Percentiles rank a stretch among this genome's conserved stretches.
Conservation (phyloP, 1,140 invertebrate species). For the Magallana gigas region DNA sequence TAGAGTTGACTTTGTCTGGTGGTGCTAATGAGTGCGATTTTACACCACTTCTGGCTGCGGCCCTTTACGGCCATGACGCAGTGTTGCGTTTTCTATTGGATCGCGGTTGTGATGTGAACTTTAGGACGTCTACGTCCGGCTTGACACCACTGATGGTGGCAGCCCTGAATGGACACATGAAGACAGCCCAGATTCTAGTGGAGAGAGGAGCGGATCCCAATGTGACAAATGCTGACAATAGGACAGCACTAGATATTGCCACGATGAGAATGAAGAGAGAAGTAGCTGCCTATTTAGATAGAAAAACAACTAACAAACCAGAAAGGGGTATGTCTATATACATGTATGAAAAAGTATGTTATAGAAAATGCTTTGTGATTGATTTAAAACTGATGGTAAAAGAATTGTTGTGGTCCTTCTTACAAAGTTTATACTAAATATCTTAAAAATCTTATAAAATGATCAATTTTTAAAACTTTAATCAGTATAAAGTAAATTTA, state of each 20-base stretch:
- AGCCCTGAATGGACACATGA: slow-evolving; percentile 79
- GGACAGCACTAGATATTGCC: slow-evolving; percentile 78
- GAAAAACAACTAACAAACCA: slow-evolving; percentile 77
- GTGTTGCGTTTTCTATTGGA: slow-evolving; percentile 75
- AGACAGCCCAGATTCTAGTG: slow-evolving; percentile 77
- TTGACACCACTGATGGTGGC: slow-evolving; percentile 77
- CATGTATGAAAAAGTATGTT: too few species aligned
- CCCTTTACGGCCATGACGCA: slow-evolving; percentile 78
- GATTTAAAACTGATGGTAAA: too few species aligned
- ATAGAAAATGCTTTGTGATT: too few species aligned
- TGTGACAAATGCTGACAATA: slow-evolving; percentile 72
- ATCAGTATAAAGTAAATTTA: too few species aligned
- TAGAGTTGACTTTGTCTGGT: slow-evolving; percentile 68
- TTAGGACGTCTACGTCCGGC: slow-evolving; percentile 73
- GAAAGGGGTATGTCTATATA: slow-evolving; percentile 68
- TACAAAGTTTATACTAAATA: too few species aligned
- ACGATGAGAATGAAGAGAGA: slow-evolving; percentile 72
- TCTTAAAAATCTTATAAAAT: too few species aligned
- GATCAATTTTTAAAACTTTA: too few species aligned
- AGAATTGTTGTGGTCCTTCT: too few species aligned
- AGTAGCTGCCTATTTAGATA: slow-evolving; percentile 75
- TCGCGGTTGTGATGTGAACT: slow-evolving; percentile 77
- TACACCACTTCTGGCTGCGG: slow-evolving; percentile 75
- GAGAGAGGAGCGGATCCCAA: slow-evolving; percentile 77
- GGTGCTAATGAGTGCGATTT: slow-evolving; percentile 73